Base-by-base conservation (phyloP, 2,113 vertebrate species). In the Mola mola region DNA sequence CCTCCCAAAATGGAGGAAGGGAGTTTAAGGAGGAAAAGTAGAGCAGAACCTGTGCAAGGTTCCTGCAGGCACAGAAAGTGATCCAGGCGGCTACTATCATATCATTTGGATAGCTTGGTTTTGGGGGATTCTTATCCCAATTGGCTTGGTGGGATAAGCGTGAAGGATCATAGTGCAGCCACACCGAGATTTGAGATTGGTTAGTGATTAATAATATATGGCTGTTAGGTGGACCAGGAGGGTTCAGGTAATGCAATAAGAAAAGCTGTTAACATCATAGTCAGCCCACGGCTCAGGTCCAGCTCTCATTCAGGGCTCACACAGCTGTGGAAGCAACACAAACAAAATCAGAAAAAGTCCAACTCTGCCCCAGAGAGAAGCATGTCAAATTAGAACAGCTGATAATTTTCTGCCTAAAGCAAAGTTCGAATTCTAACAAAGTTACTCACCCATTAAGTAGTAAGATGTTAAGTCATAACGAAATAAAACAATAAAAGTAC, bases 31-130 rank as follows among this genome's bases (percentile, higher is more conserved):
- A 91, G 86, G 94, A 91, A 75, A 93, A 93, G 89, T 94, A 90
- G 66, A 92, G 94, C 75, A 98, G 92, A 94, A 95, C 95, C 92
- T 72, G 93, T 44, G 93, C 90, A 82, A 98, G 95, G 95, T 94
- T 96, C 93, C 95, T 95, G 94, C 95, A 97, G 68, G 93, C 95
- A 93, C 94, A 96, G 91, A 96, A 98, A 92, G 94, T 93, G 85
- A 95, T 93, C 92, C 94, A 95, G 90, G 95, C 93, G 80, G 94
- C 93, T 92, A 99, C 94, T 92, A 99, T 98, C 97, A 99, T 99
- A 99, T 98, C 96, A 99, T 98, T 94, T 94, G 95, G 88, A 84
- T 91, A 90, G 89, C 84, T 92, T 92, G 75, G 43, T 72, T 81
- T 89, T 38, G 77, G 79, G 79, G 76, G 78, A 72, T 78, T 87